These are phyloP conservation scores for Thalassarche chlororhynchos DNA, from an alignment of 2,113 vertebrate genomes.

Conservation along the genomic window DNA sequence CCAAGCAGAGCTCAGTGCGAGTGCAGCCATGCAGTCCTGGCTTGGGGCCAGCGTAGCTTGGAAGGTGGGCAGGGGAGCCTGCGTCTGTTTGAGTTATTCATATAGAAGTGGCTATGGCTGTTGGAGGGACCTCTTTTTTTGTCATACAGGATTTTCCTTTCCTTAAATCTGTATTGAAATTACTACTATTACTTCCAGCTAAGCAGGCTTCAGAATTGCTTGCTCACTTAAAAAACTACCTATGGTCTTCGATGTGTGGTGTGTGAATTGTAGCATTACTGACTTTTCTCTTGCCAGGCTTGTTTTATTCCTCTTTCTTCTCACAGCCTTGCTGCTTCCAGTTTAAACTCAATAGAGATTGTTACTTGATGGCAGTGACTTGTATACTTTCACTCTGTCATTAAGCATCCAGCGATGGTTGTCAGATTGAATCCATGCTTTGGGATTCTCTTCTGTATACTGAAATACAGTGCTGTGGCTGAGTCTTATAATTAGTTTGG, in stretches of 20 bases:
- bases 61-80: background rate
- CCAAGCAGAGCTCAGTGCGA: fast-evolving
- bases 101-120: background rate
- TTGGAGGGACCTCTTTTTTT: background rate
- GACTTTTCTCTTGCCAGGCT: background rate
- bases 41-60: background rate
- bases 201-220: background rate
- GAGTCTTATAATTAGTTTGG: background rate
- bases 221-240: background rate
- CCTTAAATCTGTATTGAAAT: background rate
- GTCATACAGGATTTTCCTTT: background rate
- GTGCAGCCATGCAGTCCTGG: background rate
- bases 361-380: background rate
- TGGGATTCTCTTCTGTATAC: background rate
- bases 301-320: background rate
- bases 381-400: background rate
- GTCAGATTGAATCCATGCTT: background rate
- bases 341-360: background rate
- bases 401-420: background rate
- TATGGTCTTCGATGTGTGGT: background rate
- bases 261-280: background rate
- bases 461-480: background rate
- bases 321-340: background rate
- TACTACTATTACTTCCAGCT: background rate
- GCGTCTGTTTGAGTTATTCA: background rate